Evolutionary conservation across 2,113 vertebrate species (phyloP).

Genomic region (Brachionichthys hirsutus): DNA sequence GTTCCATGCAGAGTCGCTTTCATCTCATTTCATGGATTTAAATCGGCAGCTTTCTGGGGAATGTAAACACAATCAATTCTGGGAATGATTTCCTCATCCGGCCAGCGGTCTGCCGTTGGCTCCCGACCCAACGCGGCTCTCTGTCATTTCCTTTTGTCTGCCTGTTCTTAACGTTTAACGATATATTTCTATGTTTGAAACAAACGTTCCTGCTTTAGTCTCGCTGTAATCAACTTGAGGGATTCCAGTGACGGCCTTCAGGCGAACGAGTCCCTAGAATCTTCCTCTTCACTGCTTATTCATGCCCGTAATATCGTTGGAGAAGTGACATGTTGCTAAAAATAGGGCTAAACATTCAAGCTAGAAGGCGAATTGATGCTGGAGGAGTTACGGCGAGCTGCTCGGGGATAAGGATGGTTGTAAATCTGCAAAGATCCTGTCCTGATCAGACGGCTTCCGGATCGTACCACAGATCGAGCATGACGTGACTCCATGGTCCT

Average conservation of each 20-base stretch:
- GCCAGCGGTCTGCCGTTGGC: slow-evolving; percentile 10
- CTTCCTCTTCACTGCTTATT: too few species aligned
- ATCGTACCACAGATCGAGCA: slow-evolving; percentile 4
- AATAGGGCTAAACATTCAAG: too few species aligned
- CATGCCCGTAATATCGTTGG: too few species aligned
- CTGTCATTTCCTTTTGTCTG: background rate
- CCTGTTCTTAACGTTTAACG: background rate
- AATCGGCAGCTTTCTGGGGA: slow-evolving; percentile 37
- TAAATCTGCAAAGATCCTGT: background rate
- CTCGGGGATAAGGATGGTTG: too few species aligned
- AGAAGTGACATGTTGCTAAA: too few species aligned
- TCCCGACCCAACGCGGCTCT: slow-evolving; percentile 6
- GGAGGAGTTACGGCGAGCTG: too few species aligned
- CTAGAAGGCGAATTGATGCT: background rate
- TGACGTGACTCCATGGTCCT: slow-evolving; percentile 9
- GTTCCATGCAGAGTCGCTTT: slow-evolving; percentile 21
- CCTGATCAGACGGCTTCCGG: background rate
- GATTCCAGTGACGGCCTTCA: too few species aligned
- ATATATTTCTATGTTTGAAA: slow-evolving; percentile 1
- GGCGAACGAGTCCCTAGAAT: too few species aligned
- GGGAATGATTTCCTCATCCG: slow-evolving; percentile 34
- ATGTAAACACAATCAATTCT: slow-evolving; percentile 61
- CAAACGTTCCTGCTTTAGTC: background rate
- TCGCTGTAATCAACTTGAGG: background rate
- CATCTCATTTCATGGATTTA: slow-evolving; percentile 25